Evolutionary conservation across 2,113 vertebrate genomes (phyloP).

Genomic region (Pteropus alecto): DNA sequence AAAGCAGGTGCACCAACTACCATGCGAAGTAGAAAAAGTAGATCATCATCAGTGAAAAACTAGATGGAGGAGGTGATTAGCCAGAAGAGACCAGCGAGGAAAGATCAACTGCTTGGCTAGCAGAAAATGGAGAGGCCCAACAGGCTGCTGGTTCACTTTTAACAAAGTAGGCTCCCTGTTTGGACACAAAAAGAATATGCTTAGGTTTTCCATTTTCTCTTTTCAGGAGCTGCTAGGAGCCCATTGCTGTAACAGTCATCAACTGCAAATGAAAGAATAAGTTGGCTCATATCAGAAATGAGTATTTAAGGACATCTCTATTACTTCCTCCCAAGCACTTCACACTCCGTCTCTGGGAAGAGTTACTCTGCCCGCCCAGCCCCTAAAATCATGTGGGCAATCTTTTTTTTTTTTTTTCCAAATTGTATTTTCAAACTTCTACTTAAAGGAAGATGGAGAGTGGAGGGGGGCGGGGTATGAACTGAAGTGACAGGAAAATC

Average conservation of each 20-base stretch:
- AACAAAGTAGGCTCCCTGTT: background rate
- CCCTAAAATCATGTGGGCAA: background rate
- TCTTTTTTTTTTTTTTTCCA: background rate
- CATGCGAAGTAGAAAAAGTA: background rate
- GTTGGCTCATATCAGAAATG: background rate
- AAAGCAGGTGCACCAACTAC: background rate
- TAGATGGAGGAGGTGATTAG: background rate
- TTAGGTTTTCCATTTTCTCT: background rate
- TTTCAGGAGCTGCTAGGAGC: background rate
- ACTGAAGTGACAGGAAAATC: slow-evolving; percentile 12
- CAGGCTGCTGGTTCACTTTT: background rate
- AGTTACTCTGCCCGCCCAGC: background rate
- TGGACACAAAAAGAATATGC: background rate
- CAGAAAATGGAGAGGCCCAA: background rate
- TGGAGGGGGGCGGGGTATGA: background rate
- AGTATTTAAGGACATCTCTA: background rate
- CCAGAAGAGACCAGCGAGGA: background rate
- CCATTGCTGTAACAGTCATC: background rate
- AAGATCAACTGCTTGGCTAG: background rate
- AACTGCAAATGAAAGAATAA: background rate
- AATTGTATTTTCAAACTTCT: slow-evolving; percentile 51
- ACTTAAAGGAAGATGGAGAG: slow-evolving; percentile 34
- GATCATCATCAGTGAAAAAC: background rate
- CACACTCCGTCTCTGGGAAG: background rate
- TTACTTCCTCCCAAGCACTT: background rate